Evolutionary conservation across 2,888 invertebrate species (phyloP), one percentile per base, ranked within the genome.

Genomic region (Ophioninae sp.): DNA sequence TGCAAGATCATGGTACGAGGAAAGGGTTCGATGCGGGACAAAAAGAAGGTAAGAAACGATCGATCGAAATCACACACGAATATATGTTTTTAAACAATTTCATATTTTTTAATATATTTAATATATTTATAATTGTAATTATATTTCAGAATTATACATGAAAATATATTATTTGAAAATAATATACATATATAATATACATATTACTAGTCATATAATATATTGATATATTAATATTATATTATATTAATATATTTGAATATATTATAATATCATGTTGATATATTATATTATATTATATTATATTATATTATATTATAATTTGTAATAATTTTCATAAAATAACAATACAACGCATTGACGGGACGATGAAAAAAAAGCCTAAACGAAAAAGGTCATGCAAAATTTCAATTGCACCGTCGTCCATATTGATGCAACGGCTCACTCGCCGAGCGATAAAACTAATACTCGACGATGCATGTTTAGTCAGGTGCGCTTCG

Each of bases 1-100:
- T 99, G 99, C 95, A 99, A 99, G 96, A 99, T 99, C 92, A 99
- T 99, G 99, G 99, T 99, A 92, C 96, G 99, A 95, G 99, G 99
- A 93, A 98, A 98, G 94, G 99, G 99, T 87, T 99, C 99, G 84
- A 99, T 99, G 99, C 95, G 99, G 94, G 99, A 99, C 94, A 99
- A 99, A 95, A 98, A 98, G 95, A 99, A 99, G 98, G 99, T 99
- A 95, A 94, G 94, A 92, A 39, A 61, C 5, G 17, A 74, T 74
- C 63, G 44, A 64, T 64, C 56, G 39, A 56, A 78, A 78, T 61
- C 22, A 51, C 69, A 30, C 41, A 17, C 20, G 7, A 13, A 20
- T 63, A 68, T 51, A 17, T 51, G 6, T 17, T 51, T 63, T 30
- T 13, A 23, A 17, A 30, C 6, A n/a, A 41, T 17, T 67, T 39